Evolutionary conservation across 1,140 invertebrate genomes (phyloP).

Genomic region (Bombus waltoni): DNA sequence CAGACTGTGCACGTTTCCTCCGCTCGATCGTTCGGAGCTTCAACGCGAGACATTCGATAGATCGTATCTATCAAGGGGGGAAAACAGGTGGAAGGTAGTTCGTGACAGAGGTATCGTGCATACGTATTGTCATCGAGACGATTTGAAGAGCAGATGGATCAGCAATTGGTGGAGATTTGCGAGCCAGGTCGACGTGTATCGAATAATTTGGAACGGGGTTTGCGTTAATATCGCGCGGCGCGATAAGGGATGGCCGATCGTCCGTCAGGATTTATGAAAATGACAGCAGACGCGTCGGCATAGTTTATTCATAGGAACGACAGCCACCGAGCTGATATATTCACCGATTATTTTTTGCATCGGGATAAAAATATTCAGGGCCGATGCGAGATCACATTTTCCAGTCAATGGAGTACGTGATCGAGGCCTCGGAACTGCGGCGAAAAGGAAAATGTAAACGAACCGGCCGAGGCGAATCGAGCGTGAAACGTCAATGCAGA

Average conservation of each 20-base stretch:
- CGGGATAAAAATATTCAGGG: slow-evolving; percentile 54
- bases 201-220: neutral
- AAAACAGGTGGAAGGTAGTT: neutral
- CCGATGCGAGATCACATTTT: slow-evolving; percentile 47
- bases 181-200: neutral
- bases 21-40: neutral
- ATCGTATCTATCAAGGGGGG: neutral
- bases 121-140: neutral
- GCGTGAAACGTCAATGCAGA: slow-evolving; percentile 11
- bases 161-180: neutral
- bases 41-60: neutral
- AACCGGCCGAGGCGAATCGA: slow-evolving; percentile 13
- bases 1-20: neutral
- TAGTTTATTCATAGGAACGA: slow-evolving; percentile 53
- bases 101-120: no score
- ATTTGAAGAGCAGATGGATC: neutral
- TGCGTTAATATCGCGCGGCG: neutral
- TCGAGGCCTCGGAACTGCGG: slow-evolving; percentile 20
- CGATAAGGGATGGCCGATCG: neutral
- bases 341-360: slow-evolving; percentile 51
- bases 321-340: slow-evolving; percentile 36
- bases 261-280: neutral
- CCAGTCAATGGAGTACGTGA: slow-evolving; percentile 57
- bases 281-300: slow-evolving; percentile 22
- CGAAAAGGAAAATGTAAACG: slow-evolving; percentile 30